Base-by-base conservation (phyloP, 2,797 vertebrate species). In the Anniella stebbinsi region DNA sequence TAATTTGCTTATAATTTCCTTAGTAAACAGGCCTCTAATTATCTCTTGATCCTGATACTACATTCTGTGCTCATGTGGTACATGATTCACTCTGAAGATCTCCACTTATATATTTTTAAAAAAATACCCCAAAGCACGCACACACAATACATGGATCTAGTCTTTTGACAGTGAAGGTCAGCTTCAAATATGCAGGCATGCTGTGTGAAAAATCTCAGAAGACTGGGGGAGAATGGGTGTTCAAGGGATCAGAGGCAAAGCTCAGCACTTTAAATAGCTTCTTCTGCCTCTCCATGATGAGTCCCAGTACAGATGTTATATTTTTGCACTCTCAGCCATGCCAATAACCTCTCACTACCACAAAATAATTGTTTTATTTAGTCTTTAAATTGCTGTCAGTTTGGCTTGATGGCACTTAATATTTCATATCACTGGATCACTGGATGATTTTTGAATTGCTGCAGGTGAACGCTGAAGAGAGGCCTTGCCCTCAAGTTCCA, bases 1-100 rank as follows among this genome's bases (percentile, higher is more conserved):
- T 4, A 45, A 78, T 90, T 67, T 87, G 41, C 28, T 54, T 33
- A 54, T 38, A 17, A 91, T 48, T 88, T 92, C 72, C 89, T 80
- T 0, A 11, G n/a, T 87, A 45, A 88, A 38, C 41, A 89, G 41
- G 25, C 15, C 70, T 63, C 48, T 33, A 2, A 23, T 23, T 67
- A 28, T 70, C 21, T 33, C 33, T 23, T 60, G 13, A 45, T 75
- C n/a, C 85, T 28, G 45, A 48, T 10, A 3, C 9, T 23, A 41
- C 73, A 63, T 30, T 63, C 3, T 57, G 21, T 33, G 25, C 33
- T 45, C 15, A 4, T 87, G 38, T 11, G 13, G 30, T 67, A 6
- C 30, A 88, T 28, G 18, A 60, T 57, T 72, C 45, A 28, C 2
- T 7, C 11, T 60, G 21, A 51, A 21, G 21, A 75, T n/a, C 3